Evolutionary conservation across 2,797 vertebrate genomes (phyloP).

Genomic region (Megaceryle alcyon): DNA sequence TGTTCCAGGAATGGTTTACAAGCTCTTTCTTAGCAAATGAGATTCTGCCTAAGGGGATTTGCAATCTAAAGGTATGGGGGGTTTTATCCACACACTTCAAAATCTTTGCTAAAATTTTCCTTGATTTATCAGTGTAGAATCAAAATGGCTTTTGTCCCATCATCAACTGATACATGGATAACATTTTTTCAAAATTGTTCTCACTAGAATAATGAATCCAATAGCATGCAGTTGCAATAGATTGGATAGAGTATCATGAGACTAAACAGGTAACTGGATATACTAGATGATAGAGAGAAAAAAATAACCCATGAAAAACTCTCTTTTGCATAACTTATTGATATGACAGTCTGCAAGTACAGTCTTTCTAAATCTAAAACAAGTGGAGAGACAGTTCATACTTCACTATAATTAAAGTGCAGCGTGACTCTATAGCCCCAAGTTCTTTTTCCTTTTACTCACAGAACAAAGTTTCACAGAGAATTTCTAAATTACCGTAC

Average conservation of each 20-base stretch:
- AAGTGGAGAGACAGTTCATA: not conserved
- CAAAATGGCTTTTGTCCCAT: not conserved
- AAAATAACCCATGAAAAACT: not conserved
- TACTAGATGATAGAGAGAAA: not conserved
- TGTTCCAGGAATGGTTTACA: too few relatives aligned
- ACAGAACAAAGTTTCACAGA: not conserved
- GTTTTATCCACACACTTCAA: not conserved
- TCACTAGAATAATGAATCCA: not conserved
- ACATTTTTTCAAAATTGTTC: not conserved
- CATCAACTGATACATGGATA: not conserved
- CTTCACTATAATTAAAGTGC: not conserved
- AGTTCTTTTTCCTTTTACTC: not conserved
- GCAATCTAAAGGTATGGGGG: not conserved
- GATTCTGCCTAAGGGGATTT: not conserved
- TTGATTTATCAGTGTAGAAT: not conserved
- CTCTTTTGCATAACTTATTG: not conserved
- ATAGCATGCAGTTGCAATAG: not conserved
- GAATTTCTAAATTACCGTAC: not conserved
- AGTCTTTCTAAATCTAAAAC: not conserved
- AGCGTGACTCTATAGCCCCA: not conserved
- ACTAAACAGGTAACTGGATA: not conserved
- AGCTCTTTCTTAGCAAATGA: not conserved
- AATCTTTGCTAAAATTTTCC: not conserved
- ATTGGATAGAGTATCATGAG: not conserved
- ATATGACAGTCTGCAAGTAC: not conserved